Evolutionary conservation across 2,888 invertebrate genomes (phyloP), one percentile per base, ranked within the genome.

Genomic region (Idaea aversata): DNA sequence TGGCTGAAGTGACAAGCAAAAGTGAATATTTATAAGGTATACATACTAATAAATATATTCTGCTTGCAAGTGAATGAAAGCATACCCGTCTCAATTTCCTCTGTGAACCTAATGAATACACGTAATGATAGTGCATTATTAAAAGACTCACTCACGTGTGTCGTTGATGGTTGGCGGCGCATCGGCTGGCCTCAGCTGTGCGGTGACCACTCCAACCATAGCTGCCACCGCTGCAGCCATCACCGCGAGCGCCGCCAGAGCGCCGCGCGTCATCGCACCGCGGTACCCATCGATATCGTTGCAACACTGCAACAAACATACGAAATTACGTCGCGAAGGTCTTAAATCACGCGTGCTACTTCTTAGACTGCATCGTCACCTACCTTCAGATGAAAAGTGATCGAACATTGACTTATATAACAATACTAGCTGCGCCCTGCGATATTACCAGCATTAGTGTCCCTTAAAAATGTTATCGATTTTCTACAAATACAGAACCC

Each of bases 161-260:
- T 91, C 90, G 87, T 92, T 92, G 79, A 84, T 74, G 70, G 85
- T 74, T 64, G 84, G 85, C 74, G 91, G 91, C 75, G 90, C 90
- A 84, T 93, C 92, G 72, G 88, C 91, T 65, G 92, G 92, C 63
- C 83, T 88, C 67, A 91, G 87, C 80, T 91, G 92, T 69, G 88
- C 90, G 68, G 74, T 75, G 78, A 85, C 87, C 73, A 83, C 80
- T 72, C 80, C 79, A 72, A 79, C 84, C 77, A 77, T 78, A 81
- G 82, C 81, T 80, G 88, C 79, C 82, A 88, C 77, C 72, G 79
- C 84, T 77, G 77, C 79, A 81, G 82, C 81, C 80, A 88, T 79
- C 82, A 88, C 77, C 76, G 80, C 82, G 70, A 90, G 79, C 77
- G 85, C 87, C 81, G 86, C 83, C 87, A 91, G 81, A 78, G 80